Base-by-base conservation (phyloP, 1,140 invertebrate species). In the Panagrolaimus sp. region DNA sequence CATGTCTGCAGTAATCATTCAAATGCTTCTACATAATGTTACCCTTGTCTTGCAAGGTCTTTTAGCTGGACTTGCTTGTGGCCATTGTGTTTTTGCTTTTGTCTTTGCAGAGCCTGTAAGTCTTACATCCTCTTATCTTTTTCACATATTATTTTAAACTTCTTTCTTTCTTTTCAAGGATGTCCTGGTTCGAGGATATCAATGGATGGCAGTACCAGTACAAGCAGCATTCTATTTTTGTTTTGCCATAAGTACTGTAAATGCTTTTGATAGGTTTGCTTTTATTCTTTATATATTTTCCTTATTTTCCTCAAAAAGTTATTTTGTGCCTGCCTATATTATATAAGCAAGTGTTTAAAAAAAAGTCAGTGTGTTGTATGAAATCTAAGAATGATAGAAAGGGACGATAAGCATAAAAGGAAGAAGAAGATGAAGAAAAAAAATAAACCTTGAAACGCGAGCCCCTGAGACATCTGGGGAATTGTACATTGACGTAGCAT, bases 191-290 rank as follows among this genome's bases (percentile, higher is more conserved):
- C 52, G 52, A 21, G 52, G 52, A 58, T 58, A 58, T 28, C 52
- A 58, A 58, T 58, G 52, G 52, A 58, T 58, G 52, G 52, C 52
- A 12, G 21, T 58, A 28, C 52, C 52, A 26, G 52, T 28, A 21
- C 52, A 58, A 58, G 52, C 52, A 12, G 28, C 52, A 21, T 58
- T 58, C 52, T 58, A 58, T 28, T 58, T 58, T 21, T 21, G 21
- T n/a, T 58, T 58, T 58, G 15, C 52, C 5, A 28, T 58, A 26
- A 58, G 52, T 21, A 58, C 52, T n/a, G 52, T 58, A 58, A 58
- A 58, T n/a, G 52, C 52, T 14, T 58, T 58, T 28, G 52, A 58
- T 28, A 58, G 52, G 52, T 58, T 58, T 38, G 28, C 28, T 58
- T 14, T 26, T 58, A 21, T 58, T 58, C 28, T 17, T 58, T 58